These are phyloP conservation scores for Cerastis rubricosa DNA, from an alignment of 2,888 invertebrate species.

Conservation along the genomic window DNA sequence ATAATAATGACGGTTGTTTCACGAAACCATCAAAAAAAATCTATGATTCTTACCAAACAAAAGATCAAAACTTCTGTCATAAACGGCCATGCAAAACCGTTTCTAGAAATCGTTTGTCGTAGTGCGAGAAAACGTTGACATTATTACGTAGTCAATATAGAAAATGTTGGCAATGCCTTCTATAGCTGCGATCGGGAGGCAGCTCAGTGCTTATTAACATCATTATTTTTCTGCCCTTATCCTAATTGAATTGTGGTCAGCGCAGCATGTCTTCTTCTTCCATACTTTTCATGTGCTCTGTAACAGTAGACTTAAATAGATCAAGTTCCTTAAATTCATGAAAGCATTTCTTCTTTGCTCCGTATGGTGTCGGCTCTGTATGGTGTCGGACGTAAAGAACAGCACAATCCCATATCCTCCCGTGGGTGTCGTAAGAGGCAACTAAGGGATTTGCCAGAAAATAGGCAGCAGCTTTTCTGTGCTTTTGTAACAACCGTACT, in stretches of 20 bases:
- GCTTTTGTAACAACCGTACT: too few species aligned
- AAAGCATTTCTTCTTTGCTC: not conserved
- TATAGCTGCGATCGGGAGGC: not conserved
- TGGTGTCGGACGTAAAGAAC: too few species aligned
- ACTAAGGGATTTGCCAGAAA: too few species aligned
- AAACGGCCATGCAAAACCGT: not conserved
- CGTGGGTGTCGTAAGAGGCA: too few species aligned
- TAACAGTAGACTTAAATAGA: not conserved
- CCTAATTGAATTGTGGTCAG: not conserved
- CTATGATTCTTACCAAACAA: not conserved
- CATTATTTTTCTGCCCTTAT: not conserved
- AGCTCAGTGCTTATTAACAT: not conserved
- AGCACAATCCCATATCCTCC: too few species aligned
- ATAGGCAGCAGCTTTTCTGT: too few species aligned
- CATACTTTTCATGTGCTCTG: not conserved
- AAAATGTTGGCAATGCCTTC: not conserved
- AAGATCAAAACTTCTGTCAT: not conserved
- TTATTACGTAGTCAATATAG: not conserved
- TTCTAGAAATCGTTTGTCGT: not conserved
- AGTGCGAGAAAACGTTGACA: not conserved
- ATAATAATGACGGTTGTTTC: not conserved
- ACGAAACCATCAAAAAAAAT: not conserved
- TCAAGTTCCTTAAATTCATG: not conserved
- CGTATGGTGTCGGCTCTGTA: too few species aligned
- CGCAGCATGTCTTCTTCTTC: not conserved